Evolutionary conservation across 2,888 invertebrate genomes (phyloP), one percentile per base, ranked within the genome.

Genomic region (Tanytarsus gracilentus): DNA sequence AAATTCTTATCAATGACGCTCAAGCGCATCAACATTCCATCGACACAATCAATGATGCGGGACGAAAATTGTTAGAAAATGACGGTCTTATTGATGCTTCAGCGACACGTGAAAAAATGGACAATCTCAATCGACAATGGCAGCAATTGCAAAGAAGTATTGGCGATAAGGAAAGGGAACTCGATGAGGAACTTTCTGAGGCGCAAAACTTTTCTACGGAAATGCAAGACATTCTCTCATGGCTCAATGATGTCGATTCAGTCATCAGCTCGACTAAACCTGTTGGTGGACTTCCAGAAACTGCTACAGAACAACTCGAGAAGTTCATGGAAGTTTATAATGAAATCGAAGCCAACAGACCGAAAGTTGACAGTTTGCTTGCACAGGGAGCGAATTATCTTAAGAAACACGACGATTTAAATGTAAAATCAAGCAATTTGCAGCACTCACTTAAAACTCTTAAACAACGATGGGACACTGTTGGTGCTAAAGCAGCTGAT

Each of bases 261-360:
- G 88, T 92, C 50, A 88, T 99, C 68, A 86, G 93, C 0, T 90
- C 92, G 1, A 93, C 94, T 55, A 95, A 95, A 73, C 97, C 97
- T 0, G 95, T 97, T 9, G 99, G 98, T 9, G 99, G 98, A 4
- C 78, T 99, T 29, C 99, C 99, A 0, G 99, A 99, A 76, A 98
- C 98, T 1, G 98, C 98, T 0, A 85, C 88, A 0, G 96, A 97
- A 72, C 99, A 99, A 72, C 80, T 99, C 0, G 94, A 97, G 70
- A 82, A 95, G 61, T 99, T 99, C 71, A 94, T 96, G 92, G 87
- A 89, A 71, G 85, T 95, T 2, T 94, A 90, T 76, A 89, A 89
- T 69, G 96, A 97, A 72, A 79, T 98, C 26, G 96, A 98, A 71
- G 86, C 87, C 60, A 92, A 91, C 72, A 81, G 92, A 5, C 88